Percentiles rank a stretch among this genome's conserved stretches.
Evolutionary conservation across 1,140 invertebrate genomes (phyloP).

Genomic region (Akabosia matsudoensis): DNA sequence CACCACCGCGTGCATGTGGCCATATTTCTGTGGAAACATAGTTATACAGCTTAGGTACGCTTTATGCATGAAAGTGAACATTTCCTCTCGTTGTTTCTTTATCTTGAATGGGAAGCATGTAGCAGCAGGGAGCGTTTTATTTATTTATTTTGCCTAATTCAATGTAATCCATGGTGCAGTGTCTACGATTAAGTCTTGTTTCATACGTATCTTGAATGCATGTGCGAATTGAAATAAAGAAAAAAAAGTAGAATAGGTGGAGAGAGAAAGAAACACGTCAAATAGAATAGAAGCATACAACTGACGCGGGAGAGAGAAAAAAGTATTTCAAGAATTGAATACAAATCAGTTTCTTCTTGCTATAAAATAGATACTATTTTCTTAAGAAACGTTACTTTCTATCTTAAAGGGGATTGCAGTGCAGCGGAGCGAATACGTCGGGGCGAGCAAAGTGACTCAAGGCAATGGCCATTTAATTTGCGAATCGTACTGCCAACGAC

Average conservation of each 20-base stretch:
- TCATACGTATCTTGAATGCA: background rate
- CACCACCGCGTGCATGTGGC: no score
- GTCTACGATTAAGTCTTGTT: no score
- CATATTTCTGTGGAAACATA: no score
- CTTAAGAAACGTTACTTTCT: background rate
- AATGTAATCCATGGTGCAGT: no score
- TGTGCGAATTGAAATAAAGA: slow-evolving; percentile 13
- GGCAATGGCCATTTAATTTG: no score
- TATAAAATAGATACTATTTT: background rate
- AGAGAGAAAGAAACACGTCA: background rate
- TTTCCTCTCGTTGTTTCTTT: background rate
- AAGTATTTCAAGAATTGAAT: slow-evolving; percentile 23
- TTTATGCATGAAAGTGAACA: background rate
- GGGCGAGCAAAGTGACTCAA: no score
- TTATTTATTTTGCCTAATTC: slow-evolving; percentile 9
- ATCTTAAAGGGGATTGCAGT: background rate
- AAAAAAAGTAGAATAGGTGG: slow-evolving; percentile 11
- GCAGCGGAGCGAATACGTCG: background rate
- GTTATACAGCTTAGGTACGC: no score
- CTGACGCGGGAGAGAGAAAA: background rate
- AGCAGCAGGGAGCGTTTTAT: background rate
- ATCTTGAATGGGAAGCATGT: slow-evolving; percentile 1
- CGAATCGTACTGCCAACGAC: no score
- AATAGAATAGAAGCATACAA: background rate
- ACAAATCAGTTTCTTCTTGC: slow-evolving; percentile 16